phyloP scores from a whole-genome alignment of 1,140 invertebrate genomes.

The Drosophila sproati region DNA sequence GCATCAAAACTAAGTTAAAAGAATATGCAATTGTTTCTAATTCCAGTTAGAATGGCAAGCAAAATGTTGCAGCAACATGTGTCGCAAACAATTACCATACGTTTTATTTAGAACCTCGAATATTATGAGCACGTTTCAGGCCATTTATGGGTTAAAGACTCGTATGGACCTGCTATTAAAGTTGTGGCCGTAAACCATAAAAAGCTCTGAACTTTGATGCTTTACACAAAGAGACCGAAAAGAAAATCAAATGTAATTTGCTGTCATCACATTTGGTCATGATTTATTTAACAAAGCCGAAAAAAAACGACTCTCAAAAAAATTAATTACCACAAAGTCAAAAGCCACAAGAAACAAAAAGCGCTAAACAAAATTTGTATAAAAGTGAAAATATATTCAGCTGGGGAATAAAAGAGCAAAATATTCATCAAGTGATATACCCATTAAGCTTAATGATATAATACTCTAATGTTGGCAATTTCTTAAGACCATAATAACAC shows the following conservation, averaged over 20 bases:
- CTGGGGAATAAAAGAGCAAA: not conserved
- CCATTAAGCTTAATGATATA: not conserved
- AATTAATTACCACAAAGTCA: slow-evolving; percentile 68
- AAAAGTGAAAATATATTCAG: slow-evolving; percentile 62
- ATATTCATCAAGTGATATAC: not conserved
- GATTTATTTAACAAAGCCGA: slow-evolving; percentile 61
- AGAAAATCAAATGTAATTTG: slow-evolving; percentile 66
- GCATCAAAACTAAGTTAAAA: not conserved
- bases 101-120: slow-evolving; percentile 20
- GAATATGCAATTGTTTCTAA: not conserved
- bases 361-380: slow-evolving; percentile 52
- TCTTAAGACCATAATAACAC: too few species aligned
- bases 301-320: slow-evolving; percentile 36
- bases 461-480: slow-evolving; percentile 4
- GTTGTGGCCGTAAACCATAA: slow-evolving; percentile 39
- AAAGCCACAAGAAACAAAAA: slow-evolving; percentile 47
- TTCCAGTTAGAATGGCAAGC: not conserved
- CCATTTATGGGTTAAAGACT: slow-evolving; percentile 52
- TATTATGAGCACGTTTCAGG: slow-evolving; percentile 52
- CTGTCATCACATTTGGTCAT: slow-evolving; percentile 33
- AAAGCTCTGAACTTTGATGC: slow-evolving; percentile 45
- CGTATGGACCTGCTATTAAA: slow-evolving; percentile 43
- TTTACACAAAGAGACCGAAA: slow-evolving; percentile 36
- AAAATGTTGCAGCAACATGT: slow-evolving; percentile 14
- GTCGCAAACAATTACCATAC: not conserved